phyloP scores from a whole-genome alignment of 1,140 invertebrate genomes.

The Drosophila triauraria region DNA sequence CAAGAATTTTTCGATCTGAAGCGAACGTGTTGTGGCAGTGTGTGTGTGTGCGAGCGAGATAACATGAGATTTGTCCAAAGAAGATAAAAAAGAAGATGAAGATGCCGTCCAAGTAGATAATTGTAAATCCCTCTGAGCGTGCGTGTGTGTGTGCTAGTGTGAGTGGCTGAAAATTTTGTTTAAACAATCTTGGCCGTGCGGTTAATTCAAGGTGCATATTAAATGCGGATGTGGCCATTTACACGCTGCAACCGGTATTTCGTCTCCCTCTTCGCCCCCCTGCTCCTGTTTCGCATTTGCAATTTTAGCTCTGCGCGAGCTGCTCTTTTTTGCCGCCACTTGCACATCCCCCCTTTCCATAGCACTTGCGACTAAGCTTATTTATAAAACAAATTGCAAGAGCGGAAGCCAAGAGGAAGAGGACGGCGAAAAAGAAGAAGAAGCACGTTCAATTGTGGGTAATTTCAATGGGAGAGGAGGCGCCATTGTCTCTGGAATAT shows the following conservation, averaged over 20 bases:
- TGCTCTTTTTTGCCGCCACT: slow-evolving; percentile 69
- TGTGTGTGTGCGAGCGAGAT: slow-evolving; percentile 45
- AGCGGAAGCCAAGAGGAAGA: slow-evolving; percentile 41
- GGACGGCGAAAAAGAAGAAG: slow-evolving; percentile 33
- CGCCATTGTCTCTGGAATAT: slow-evolving; percentile 64
- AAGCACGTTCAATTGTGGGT: slow-evolving; percentile 68
- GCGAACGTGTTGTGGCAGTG: slow-evolving; percentile 15
- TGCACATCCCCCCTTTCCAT: slow-evolving; percentile 30
- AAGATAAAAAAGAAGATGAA: slow-evolving; percentile 74
- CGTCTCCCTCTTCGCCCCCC: slow-evolving; percentile 29
- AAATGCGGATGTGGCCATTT: slow-evolving; percentile 73
- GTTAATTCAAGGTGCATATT: slow-evolving; percentile 68
- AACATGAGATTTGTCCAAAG: slow-evolving; percentile 63
- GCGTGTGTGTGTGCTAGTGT: slow-evolving; percentile 19
- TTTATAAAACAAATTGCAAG: slow-evolving; percentile 61
- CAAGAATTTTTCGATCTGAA: slow-evolving; percentile 74
- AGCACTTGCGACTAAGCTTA: slow-evolving; percentile 43
- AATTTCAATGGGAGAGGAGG: slow-evolving; percentile 55
- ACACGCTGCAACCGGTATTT: slow-evolving; percentile 73
- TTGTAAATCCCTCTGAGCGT: slow-evolving; percentile 24
- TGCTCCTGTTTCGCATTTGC: slow-evolving; percentile 12
- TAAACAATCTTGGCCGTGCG: slow-evolving; percentile 79
- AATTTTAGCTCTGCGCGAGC: slow-evolving; percentile 67
- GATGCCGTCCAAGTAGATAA: slow-evolving; percentile 52
- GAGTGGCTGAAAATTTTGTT: slow-evolving; percentile 61